Evolutionary conservation across 1,140 invertebrate species (phyloP).

Genomic region (Thaumetopoea pityocampa): DNA sequence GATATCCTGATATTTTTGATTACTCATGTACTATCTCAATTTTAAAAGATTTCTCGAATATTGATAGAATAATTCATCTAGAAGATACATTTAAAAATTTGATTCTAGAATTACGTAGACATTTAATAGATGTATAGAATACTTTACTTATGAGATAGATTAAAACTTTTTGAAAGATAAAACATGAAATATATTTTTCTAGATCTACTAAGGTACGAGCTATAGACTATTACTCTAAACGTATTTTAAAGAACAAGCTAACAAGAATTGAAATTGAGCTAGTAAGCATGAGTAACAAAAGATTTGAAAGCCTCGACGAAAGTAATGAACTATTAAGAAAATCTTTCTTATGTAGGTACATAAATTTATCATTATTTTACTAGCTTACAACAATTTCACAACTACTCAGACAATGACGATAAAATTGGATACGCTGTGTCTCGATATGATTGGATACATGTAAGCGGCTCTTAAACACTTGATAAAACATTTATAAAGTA

Average conservation of each 20-base stretch:
- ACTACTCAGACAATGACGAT: conserved; percentile 39
- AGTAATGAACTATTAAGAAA: conserved; percentile 25
- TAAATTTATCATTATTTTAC: conserved; percentile 25
- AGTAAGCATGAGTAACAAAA: conserved; percentile 17
- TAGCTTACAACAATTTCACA: conserved; percentile 25
- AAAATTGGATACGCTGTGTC: conserved; percentile 34
- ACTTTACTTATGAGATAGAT: too few species aligned
- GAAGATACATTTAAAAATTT: conserved; percentile 9
- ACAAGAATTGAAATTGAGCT: conserved; percentile 18
- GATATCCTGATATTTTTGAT: conserved; percentile 1
- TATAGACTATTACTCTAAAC: too few species aligned
- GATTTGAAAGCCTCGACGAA: conserved; percentile 16
- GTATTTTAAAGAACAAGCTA: background rate
- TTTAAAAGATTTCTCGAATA: conserved; percentile 9
- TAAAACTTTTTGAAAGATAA: conserved; percentile 10
- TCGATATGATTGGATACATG: conserved; percentile 59
- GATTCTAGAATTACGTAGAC: conserved; percentile 9
- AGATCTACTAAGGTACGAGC: background rate
- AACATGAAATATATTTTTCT: conserved; percentile 11
- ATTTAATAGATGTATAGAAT: too few species aligned
- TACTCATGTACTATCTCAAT: conserved; percentile 16
- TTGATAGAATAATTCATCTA: conserved; percentile 11
- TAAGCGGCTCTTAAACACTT: conserved; percentile 58
- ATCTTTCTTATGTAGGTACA: conserved; percentile 30
- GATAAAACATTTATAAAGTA: conserved; percentile 45